phyloP scores from a whole-genome alignment of 2,888 invertebrate genomes.

The Clitarchus hookeri region DNA sequence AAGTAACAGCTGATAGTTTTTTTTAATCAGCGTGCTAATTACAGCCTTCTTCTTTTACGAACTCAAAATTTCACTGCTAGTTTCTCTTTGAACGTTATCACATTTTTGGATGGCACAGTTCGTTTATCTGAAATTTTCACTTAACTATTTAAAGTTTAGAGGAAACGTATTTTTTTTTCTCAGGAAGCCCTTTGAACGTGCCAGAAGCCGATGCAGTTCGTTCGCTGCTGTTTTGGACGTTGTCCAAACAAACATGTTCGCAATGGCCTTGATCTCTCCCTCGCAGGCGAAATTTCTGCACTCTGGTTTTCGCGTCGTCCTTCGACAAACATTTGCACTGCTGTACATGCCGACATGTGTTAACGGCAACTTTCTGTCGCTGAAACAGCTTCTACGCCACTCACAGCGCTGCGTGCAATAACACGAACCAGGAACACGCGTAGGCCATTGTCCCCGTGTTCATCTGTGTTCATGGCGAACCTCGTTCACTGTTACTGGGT shows the following conservation, averaged over 20 bases:
- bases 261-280: not conserved
- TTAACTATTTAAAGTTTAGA: not conserved
- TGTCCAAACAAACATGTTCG: not conserved
- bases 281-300: not conserved
- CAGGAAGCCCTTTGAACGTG: constrained; percentile 1
- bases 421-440: too few relatives aligned
- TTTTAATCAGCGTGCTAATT: not conserved
- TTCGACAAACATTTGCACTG: too few relatives aligned
- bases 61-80: not conserved
- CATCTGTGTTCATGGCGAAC: too few relatives aligned
- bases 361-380: too few relatives aligned
- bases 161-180: not conserved
- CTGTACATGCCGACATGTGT: too few relatives aligned
- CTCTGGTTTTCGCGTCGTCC: not conserved
- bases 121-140: not conserved
- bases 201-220: not conserved
- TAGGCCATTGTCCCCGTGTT: too few relatives aligned
- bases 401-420: too few relatives aligned
- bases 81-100: not conserved
- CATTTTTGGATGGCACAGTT: constrained; percentile 8
- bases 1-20: not conserved
- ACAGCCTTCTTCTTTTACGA: not conserved
- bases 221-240: not conserved
- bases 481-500: too few relatives aligned
- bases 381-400: too few relatives aligned